Base-by-base conservation (phyloP, 2,113 vertebrate species). In the Antechinus stuartii region DNA sequence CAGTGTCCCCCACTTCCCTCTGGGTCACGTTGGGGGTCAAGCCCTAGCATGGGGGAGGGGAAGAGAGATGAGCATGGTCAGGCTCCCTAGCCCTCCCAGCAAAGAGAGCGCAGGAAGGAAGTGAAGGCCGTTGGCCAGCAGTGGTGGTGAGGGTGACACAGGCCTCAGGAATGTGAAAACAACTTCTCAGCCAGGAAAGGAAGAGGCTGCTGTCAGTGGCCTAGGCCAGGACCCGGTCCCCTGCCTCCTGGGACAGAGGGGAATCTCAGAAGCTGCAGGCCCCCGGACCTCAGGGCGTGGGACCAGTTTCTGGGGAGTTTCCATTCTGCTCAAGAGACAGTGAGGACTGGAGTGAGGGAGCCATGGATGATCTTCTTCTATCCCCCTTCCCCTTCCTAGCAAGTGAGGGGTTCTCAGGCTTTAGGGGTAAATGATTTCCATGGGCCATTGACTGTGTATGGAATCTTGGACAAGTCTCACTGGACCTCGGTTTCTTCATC, bases 121-220 rank as follows among this genome's bases (percentile, higher is more conserved):
- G 94, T 61, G 30, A 92, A 93, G 94, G 76, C 76, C 0, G 0
- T 47, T 42, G 97, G 94, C 96, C 93, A 95, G 95, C 22, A 26
- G 95, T 96, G 95, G 94, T 68, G 96, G 56, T 27, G 46, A 50
- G 57, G 92, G 95, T 98, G 98, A 98, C 92, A 14, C 61, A 97
- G 95, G 91, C 97, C 89, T 96, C 95, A 97, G 98, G 98, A 98
- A 98, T 98, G 96, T 96, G 93, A 97, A 98, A 98, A 97, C 98
- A 97, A 97, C 97, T 97, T 97, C 56, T 93, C 8, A 92, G 95
- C 93, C 93, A 95, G 95, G 90, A 84, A 96, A 97, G 96, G 98
- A 97, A 98, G 94, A 98, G 97, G 90, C 91, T 97, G 94, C 95
- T 93, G 84, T 89, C 4, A 61, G 52, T 26, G 8, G 55, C 94